Evolutionary conservation across 2,797 vertebrate species (phyloP).

Genomic region (Neoniphon sammara): DNA sequence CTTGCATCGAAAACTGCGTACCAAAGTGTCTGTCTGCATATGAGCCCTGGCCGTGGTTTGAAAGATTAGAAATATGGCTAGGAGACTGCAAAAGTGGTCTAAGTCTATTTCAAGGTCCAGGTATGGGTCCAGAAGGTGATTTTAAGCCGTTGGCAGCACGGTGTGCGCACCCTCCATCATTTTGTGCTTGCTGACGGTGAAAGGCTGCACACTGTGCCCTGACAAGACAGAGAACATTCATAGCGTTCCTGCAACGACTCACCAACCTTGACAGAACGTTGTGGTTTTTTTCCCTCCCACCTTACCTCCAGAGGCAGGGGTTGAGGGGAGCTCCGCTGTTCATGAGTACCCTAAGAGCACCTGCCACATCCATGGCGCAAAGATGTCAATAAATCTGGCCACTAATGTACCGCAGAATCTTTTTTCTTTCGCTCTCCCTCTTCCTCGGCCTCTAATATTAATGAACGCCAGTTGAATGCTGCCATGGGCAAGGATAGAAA

Average conservation of each 20-base stretch:
- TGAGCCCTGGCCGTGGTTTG: conserved; percentile 8
- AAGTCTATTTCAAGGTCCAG: conserved; percentile 57
- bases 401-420: conserved; percentile 80
- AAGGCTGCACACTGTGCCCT: conserved; percentile 59
- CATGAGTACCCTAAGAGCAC: conserved; percentile 79
- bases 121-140: conserved; percentile 62
- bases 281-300: conserved; percentile 17
- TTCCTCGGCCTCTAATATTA: conserved; percentile 75
- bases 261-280: conserved; percentile 69
- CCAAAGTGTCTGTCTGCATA: conserved; percentile 1
- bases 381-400: conserved; percentile 83
- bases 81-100: conserved; percentile 16
- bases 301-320: conserved; percentile 60
- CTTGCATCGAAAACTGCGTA: conserved; percentile 1
- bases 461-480: conserved; percentile 72
- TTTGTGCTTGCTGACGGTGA: conserved; percentile 61
- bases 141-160: conserved; percentile 64
- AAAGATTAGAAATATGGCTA: conserved; percentile 37
- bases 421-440: conserved; percentile 51
- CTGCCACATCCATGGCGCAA: conserved; percentile 79
- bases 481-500: conserved; percentile 76
- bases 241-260: conserved; percentile 69
- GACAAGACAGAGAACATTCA: conserved; percentile 74
- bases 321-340: conserved; percentile 55
- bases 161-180: conserved; percentile 64